Conservation (phyloP, 2,888 invertebrate genomes). For the Adineta ricciae region DNA sequence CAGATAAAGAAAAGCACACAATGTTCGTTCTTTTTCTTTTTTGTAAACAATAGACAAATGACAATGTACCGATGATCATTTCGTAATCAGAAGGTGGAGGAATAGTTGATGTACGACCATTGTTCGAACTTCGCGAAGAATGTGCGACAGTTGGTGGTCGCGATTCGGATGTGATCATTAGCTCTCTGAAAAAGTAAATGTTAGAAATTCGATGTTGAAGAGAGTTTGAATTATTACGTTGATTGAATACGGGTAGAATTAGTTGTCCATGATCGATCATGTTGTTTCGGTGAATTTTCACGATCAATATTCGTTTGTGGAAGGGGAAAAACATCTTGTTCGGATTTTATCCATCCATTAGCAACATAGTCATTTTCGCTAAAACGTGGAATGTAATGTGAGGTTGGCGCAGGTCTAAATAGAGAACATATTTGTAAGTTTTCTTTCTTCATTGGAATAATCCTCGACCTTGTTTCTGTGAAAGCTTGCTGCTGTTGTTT, state of each 20-base stretch:
- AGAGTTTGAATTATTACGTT: neutral
- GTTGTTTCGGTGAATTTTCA: neutral
- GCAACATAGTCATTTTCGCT: conserved; percentile 19
- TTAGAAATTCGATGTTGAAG: too few species aligned
- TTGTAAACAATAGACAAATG: neutral
- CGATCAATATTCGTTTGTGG: neutral
- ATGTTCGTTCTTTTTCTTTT: too few species aligned
- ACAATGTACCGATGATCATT: neutral
- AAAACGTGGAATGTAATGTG: neutral
- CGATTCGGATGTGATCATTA: neutral
- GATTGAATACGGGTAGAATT: neutral
- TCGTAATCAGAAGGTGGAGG: conserved; percentile 1
- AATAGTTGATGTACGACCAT: neutral
- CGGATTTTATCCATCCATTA: conserved; percentile 11
- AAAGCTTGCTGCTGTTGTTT: neutral
- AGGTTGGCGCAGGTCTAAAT: neutral
- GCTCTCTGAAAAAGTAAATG: neutral
- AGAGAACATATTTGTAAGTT: neutral
- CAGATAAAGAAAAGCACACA: too few species aligned
- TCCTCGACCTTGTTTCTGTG: neutral
- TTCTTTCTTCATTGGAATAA: neutral
- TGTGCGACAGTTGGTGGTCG: neutral
- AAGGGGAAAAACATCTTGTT: neutral
- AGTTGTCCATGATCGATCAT: neutral
- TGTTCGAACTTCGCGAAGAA: neutral